Conservation (phyloP, 2,888 invertebrate species). For the Eristalis arbustorum region DNA sequence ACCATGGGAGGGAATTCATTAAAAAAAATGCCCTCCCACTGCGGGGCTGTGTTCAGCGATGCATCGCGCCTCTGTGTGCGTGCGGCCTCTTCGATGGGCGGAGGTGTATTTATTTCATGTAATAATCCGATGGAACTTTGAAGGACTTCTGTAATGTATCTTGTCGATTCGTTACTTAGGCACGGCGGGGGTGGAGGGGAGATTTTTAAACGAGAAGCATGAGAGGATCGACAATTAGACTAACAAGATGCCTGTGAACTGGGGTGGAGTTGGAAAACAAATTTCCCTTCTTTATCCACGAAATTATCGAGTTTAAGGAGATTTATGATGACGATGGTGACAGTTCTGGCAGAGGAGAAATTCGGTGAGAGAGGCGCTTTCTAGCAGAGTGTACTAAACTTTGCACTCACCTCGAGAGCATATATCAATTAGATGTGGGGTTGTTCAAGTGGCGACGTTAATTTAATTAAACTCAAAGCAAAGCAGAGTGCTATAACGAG, state of each 20-base stretch:
- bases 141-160: background rate
- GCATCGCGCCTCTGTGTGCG: constrained; percentile 7
- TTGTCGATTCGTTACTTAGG: constrained; percentile 33
- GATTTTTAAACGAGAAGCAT: background rate
- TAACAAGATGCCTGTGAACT: background rate
- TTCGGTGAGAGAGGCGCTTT: too few relatives aligned
- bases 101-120: background rate
- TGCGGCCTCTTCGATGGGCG: background rate
- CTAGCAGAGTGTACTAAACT: too few relatives aligned
- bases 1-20: constrained; percentile 14
- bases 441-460: too few relatives aligned
- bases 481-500: too few relatives aligned
- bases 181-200: constrained; percentile 13
- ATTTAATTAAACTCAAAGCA: too few relatives aligned
- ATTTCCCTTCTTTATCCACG: background rate
- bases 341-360: too few relatives aligned
- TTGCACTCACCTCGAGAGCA: too few relatives aligned
- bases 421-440: too few relatives aligned
- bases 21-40: background rate
- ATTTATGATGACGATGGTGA: background rate
- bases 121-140: background rate
- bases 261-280: background rate
- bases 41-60: background rate
- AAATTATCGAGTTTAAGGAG: background rate
- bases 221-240: background rate